Conservation (phyloP, 2,797 vertebrate genomes). For the Cichlasoma orientale region DNA sequence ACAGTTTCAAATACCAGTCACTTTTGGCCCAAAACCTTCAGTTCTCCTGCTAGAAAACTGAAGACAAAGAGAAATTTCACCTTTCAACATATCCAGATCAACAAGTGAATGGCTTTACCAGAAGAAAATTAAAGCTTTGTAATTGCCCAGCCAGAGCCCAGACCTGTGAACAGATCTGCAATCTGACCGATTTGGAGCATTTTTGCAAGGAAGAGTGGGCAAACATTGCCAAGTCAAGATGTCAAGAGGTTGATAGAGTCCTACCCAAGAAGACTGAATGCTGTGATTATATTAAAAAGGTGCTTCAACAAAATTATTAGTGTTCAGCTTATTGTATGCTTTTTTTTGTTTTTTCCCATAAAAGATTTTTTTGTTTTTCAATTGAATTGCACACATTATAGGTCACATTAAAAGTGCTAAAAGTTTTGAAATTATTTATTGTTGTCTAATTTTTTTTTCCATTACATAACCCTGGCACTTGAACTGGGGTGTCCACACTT, state of each 20-base stretch:
- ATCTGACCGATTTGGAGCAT: neutral
- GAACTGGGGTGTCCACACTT: too few species aligned
- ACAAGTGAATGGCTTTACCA: too few species aligned
- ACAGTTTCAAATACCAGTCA: too few species aligned
- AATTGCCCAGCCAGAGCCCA: neutral
- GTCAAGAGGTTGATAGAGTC: fast-evolving
- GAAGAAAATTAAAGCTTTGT: neutral
- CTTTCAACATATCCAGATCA: neutral
- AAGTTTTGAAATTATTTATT: neutral
- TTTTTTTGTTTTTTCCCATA: neutral
- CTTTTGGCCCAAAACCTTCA: too few species aligned
- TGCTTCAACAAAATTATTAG: neutral
- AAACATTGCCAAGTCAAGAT: fast-evolving
- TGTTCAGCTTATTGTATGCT: neutral
- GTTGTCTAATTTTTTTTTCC: too few species aligned
- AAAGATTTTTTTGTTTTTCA: neutral
- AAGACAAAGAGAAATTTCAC: neutral
- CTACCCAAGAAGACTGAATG: neutral
- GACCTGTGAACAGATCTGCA: neutral
- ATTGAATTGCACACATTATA: fast-evolving
- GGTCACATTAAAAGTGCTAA: neutral
- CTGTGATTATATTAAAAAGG: neutral
- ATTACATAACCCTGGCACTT: too few species aligned
- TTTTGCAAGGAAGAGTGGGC: neutral
- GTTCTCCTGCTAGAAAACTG: neutral